Evolutionary conservation across 2,888 invertebrate species (phyloP).

Genomic region (Galerucella calmariensis): DNA sequence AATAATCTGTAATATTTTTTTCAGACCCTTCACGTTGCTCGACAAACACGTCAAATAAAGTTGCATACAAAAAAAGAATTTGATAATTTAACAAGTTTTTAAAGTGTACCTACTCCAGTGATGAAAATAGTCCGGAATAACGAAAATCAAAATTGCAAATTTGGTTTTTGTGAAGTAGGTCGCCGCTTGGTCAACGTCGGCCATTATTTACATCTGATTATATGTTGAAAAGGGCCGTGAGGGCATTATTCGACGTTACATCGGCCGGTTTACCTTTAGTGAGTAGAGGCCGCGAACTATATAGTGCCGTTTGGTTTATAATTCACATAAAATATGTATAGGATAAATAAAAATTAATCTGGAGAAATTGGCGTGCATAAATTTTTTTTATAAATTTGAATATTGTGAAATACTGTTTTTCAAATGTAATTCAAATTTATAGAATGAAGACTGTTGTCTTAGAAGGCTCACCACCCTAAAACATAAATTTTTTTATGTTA

Average conservation of each 20-base stretch:
- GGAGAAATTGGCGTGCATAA: too few species aligned
- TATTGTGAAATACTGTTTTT: too few species aligned
- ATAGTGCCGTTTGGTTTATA: constrained; percentile 19
- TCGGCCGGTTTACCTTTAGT: constrained; percentile 21
- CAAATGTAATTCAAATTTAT: too few species aligned
- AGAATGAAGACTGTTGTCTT: too few species aligned
- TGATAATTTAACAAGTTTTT: not conserved
- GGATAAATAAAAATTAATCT: too few species aligned
- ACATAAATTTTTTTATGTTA: too few species aligned
- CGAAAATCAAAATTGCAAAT: constrained; percentile 30
- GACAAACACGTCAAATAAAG: too few species aligned
- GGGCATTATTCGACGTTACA: constrained; percentile 9
- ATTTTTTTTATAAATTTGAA: too few species aligned
- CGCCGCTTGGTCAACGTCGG: constrained; percentile 16
- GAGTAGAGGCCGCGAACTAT: constrained; percentile 5
- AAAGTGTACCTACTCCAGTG: not conserved
- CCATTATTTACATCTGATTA: constrained; percentile 29
- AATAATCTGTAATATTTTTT: too few species aligned
- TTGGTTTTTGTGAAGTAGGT: constrained; percentile 28
- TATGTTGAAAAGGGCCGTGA: constrained; percentile 18
- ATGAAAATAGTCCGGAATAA: constrained; percentile 8
- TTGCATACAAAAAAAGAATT: too few species aligned
- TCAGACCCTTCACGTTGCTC: too few species aligned
- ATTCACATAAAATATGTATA: not conserved
- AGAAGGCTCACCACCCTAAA: too few species aligned